phyloP scores from a whole-genome alignment of 2,888 invertebrate genomes.

The Drosophila suboccidentalis region DNA sequence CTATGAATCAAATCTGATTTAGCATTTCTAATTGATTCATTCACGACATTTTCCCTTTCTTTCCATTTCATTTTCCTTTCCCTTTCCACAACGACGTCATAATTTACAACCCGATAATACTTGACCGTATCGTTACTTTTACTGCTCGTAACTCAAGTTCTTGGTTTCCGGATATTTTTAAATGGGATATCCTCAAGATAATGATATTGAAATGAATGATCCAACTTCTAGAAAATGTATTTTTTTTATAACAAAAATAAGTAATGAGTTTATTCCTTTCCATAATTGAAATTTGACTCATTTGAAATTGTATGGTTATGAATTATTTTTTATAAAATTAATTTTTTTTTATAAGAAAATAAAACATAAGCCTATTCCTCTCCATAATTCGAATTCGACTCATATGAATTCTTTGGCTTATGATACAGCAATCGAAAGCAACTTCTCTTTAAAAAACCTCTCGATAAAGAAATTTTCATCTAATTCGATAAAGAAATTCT shows the following conservation, averaged over 20 bases:
- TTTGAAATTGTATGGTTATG: background rate
- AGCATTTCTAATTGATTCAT: slow-evolving; percentile 48
- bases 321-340: too few relatives aligned
- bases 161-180: background rate
- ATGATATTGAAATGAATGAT: background rate
- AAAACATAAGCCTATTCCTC: too few relatives aligned
- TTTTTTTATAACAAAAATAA: background rate
- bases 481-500: background rate
- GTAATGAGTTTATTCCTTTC: background rate
- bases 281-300: background rate
- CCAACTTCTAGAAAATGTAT: background rate
- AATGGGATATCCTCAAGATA: too few relatives aligned
- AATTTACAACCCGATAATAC: slow-evolving; percentile 10
- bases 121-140: background rate
- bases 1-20: slow-evolving; percentile 53
- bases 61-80: background rate
- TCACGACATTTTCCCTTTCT: slow-evolving; percentile 12
- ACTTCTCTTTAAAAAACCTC: too few relatives aligned
- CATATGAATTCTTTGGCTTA: too few relatives aligned
- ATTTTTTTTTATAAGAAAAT: too few relatives aligned
- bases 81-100: background rate
- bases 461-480: too few relatives aligned
- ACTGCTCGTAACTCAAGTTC: background rate
- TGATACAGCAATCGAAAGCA: too few relatives aligned
- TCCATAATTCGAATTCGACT: too few relatives aligned